Percentiles rank a stretch among this genome's conserved stretches.
These are phyloP conservation scores for Scortum barcoo DNA, from an alignment of 2,113 vertebrate genomes.

Conservation along the genomic window DNA sequence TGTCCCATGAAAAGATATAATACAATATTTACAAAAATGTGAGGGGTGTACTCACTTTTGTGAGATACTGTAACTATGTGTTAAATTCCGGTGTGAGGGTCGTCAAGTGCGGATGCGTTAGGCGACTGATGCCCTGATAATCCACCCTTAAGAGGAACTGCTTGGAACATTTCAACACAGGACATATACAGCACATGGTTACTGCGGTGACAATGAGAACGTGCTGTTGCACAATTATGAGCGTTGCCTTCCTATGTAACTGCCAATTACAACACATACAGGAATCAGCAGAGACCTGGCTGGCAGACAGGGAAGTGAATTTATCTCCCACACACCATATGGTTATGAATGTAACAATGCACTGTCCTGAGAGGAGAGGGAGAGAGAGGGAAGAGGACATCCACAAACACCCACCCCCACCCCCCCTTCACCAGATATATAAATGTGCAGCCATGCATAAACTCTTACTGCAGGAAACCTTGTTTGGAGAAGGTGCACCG, in stretches of 20 bases:
- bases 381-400: not conserved
- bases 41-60: too few relatives aligned
- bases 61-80: too few relatives aligned
- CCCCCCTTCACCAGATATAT: not conserved
- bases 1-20: too few relatives aligned
- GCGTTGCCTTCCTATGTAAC: not conserved
- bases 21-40: too few relatives aligned
- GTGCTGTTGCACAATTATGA: conserved; percentile 34
- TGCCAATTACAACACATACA: conserved; percentile 30
- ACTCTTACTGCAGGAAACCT: conserved; percentile 4
- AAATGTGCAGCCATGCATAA: conserved; percentile 20
- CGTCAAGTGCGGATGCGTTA: too few relatives aligned
- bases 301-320: conserved; percentile 31
- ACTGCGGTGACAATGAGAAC: not conserved
- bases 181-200: not conserved
- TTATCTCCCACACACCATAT: conserved; percentile 62
- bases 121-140: not conserved
- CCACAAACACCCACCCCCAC: not conserved
- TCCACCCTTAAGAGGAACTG: not conserved
- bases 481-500: not conserved
- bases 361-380: conserved; percentile 21
- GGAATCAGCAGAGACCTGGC: conserved; percentile 55
- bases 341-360: conserved; percentile 34
- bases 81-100: not conserved
- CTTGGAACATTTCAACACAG: not conserved